Base-by-base conservation (phyloP, 2,888 invertebrate genomes). In the Euplagia quadripunctaria region DNA sequence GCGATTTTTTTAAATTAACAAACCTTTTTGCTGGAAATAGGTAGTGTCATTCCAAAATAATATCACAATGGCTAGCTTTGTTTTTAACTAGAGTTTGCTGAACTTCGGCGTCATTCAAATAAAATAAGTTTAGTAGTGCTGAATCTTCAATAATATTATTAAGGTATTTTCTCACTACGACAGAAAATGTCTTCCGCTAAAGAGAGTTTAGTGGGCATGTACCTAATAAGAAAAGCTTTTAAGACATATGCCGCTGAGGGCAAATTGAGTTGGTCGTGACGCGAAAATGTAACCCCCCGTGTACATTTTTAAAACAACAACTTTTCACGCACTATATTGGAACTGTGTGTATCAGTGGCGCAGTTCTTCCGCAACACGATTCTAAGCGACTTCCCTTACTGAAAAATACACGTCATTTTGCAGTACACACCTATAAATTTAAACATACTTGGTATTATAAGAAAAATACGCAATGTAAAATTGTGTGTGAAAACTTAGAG, bases 191-290 rank as follows among this genome's bases (percentile, higher is more conserved):
- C 31, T 67, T 68, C 8, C 49, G 67, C 46, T 51, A 68, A 70
- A 68, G 58, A 68, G 43, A 71, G 78, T 82, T 79, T 75, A 70
- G 73, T 76, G 68, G 78, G 58, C 63, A 72, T 73, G 67, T 78
- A 31, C 31, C 31, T 31, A 79, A 84, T 76, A 81, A 79, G 74
- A 86, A 88, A 90, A 88, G 90, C 90, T 90, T 90, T 90, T 88
- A 89, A 82, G 85, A 79, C 82, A 78, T 85, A 76, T 86, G 77
- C 80, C 77, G 80, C 79, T 82, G 81, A 82, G 78, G 72, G 81
- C 74, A 89, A 90, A 90, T 89, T 89, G 88, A 89, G 83, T 90
- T 90, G 79, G 70, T 71, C 76, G 72, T 74, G 79, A 77, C 71
- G 77, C 71, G 73, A 43, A 75, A 64, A 72, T 75, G 72, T 70